Evolutionary conservation across 2,113 vertebrate genomes (phyloP).

Genomic region (Scartelaos histophorus): DNA sequence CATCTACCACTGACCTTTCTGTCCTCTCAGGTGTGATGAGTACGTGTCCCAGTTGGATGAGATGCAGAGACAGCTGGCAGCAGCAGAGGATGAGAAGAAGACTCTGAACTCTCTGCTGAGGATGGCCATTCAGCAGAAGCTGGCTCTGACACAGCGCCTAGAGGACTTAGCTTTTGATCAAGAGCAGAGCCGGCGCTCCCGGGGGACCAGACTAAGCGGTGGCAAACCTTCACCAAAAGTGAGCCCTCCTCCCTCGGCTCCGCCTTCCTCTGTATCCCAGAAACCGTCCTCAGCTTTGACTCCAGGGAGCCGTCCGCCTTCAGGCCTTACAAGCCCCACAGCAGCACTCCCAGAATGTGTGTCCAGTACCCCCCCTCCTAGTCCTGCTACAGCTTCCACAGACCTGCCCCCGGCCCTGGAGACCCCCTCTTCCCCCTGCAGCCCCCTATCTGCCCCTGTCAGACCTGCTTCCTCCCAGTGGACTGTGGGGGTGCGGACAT

Average conservation of each 20-base stretch:
- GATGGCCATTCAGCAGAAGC: slow-evolving; percentile 99
- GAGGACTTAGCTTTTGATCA: slow-evolving; percentile 98
- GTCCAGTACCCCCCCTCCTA: slow-evolving; percentile 33
- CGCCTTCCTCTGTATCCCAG: slow-evolving; percentile 19
- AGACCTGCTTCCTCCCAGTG: slow-evolving; percentile 66
- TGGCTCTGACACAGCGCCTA: slow-evolving; percentile 95
- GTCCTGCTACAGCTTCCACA: slow-evolving; percentile 22
- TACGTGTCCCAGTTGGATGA: slow-evolving; percentile 94
- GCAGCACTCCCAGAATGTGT: slow-evolving; percentile 23
- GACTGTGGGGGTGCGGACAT: slow-evolving; percentile 68
- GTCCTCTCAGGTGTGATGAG: slow-evolving; percentile 86
- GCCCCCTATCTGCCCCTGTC: slow-evolving; percentile 46
- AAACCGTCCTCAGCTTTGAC: slow-evolving; percentile 30
- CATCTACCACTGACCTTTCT: background rate
- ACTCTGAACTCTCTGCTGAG: slow-evolving; percentile 94
- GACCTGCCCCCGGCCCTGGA: slow-evolving; percentile 68
- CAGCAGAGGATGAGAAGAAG: slow-evolving; percentile 98
- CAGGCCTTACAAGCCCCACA: slow-evolving; percentile 38
- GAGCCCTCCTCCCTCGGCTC: slow-evolving; percentile 77
- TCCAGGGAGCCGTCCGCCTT: slow-evolving; percentile 62
- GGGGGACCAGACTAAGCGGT: slow-evolving; percentile 80
- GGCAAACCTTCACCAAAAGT: slow-evolving; percentile 92
- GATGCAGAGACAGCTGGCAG: slow-evolving; percentile 96
- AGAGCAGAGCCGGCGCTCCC: slow-evolving; percentile 88
- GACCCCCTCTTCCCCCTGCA: slow-evolving; percentile 53